Evolutionary conservation across 2,797 vertebrate species (phyloP).

Genomic region (Acanthiza pusilla): DNA sequence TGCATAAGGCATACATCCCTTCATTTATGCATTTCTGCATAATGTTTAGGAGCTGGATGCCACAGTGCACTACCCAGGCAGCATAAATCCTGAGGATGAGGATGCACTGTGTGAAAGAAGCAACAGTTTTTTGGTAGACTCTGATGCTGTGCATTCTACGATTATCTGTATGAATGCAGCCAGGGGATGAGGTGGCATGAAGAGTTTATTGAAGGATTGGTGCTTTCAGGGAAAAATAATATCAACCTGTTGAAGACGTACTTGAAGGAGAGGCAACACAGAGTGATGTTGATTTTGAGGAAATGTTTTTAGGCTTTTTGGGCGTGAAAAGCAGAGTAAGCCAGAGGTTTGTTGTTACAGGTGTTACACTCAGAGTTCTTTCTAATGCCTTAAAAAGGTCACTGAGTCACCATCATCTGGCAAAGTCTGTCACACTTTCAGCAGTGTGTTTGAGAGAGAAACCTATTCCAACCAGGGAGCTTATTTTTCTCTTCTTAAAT

Average conservation of each 20-base stretch:
- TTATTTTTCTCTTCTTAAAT: neutral
- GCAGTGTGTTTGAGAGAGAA: neutral
- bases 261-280: neutral
- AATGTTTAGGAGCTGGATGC: neutral
- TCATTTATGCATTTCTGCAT: neutral
- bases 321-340: neutral
- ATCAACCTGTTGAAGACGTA: neutral
- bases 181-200: neutral
- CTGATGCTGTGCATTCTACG: rapidly evolving
- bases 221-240: neutral
- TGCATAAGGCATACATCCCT: neutral
- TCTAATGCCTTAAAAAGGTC: neutral
- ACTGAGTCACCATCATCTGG: neutral
- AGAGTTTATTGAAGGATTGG: neutral
- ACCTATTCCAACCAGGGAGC: neutral
- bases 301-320: neutral
- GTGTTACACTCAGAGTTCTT: neutral
- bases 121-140: neutral
- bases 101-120: neutral
- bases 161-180: neutral
- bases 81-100: neutral
- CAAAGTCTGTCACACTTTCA: neutral
- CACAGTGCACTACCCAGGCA: neutral
- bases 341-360: neutral
- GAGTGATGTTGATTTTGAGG: neutral